Conservation (phyloP, 2,888 invertebrate species). For the Pollenia angustigena region DNA sequence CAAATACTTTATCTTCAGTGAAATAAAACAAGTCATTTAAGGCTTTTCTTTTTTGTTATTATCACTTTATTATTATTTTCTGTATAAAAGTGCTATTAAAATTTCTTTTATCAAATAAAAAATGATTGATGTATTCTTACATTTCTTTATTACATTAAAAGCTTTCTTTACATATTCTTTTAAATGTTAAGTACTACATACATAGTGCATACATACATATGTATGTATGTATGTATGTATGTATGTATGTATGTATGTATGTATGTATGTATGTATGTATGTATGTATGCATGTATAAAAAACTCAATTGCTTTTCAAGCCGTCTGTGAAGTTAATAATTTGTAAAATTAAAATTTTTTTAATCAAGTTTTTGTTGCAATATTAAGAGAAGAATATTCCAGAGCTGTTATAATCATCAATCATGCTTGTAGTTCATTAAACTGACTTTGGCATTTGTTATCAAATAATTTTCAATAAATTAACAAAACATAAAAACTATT, state of each 20-base stretch:
- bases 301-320: conserved; percentile 31
- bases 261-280: neutral
- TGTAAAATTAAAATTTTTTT: conserved; percentile 34
- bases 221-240: neutral
- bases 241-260: too few relatives aligned
- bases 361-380: conserved; percentile 39
- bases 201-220: too few relatives aligned
- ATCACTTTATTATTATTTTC: conserved; percentile 1
- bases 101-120: neutral
- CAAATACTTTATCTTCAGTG: neutral
- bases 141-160: conserved; percentile 11
- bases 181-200: too few relatives aligned
- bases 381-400: neutral
- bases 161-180: conserved; percentile 2
- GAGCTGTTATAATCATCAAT: conserved; percentile 16
- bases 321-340: conserved; percentile 31
- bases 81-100: neutral
- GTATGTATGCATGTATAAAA: neutral
- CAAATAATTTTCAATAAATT: conserved; percentile 1
- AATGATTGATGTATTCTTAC: neutral
- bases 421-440: conserved; percentile 30
- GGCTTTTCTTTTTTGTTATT: neutral
- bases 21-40: neutral
- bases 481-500: conserved; percentile 8
- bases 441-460: conserved; percentile 26